A percentile compares a stretch with the other conserved stretches of the same genome.
Conservation (phyloP, 1,140 invertebrate species). For the Drosophila chauvacae region DNA sequence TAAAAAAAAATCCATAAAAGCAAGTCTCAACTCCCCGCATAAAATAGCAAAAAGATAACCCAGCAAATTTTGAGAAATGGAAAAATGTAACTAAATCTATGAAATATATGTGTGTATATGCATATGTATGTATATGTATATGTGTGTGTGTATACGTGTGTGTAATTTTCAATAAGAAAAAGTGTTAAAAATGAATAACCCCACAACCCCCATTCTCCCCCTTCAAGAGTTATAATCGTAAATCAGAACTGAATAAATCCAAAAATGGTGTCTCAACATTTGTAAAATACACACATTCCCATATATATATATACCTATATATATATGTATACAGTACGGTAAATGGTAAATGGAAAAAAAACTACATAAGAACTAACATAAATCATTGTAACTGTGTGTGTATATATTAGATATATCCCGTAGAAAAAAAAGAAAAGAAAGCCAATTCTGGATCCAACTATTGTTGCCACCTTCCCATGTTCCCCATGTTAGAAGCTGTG, state of each 20-base stretch:
- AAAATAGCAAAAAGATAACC: slow-evolving; percentile 10
- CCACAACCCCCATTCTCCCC: neutral
- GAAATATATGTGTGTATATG: slow-evolving; percentile 19
- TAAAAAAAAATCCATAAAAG: neutral
- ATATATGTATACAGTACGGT: slow-evolving; percentile 10
- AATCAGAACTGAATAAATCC: slow-evolving; percentile 27
- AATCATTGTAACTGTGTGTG: slow-evolving; percentile 34
- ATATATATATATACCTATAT: neutral
- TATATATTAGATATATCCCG: slow-evolving; percentile 37
- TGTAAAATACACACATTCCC: slow-evolving; percentile 31
- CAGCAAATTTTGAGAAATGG: slow-evolving; percentile 8
- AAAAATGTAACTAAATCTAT: slow-evolving; percentile 39
- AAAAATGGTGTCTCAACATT: slow-evolving; percentile 37
- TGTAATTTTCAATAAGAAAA: slow-evolving; percentile 28
- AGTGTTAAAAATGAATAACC: slow-evolving; percentile 2
- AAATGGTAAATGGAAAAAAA: slow-evolving; percentile 11
- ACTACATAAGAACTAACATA: slow-evolving; percentile 11
- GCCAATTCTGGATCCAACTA: slow-evolving; percentile 24
- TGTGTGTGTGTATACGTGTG: slow-evolving; percentile 44
- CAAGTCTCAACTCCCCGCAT: slow-evolving; percentile 39
- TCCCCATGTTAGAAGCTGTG: slow-evolving; percentile 21
- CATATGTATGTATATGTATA: slow-evolving; percentile 29
- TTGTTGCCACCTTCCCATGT: slow-evolving; percentile 16
- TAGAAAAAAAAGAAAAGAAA: slow-evolving; percentile 21
- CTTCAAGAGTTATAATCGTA: slow-evolving; percentile 27